Evolutionary conservation across 2,888 invertebrate genomes (phyloP).

Genomic region (Chymomyza caudatula): DNA sequence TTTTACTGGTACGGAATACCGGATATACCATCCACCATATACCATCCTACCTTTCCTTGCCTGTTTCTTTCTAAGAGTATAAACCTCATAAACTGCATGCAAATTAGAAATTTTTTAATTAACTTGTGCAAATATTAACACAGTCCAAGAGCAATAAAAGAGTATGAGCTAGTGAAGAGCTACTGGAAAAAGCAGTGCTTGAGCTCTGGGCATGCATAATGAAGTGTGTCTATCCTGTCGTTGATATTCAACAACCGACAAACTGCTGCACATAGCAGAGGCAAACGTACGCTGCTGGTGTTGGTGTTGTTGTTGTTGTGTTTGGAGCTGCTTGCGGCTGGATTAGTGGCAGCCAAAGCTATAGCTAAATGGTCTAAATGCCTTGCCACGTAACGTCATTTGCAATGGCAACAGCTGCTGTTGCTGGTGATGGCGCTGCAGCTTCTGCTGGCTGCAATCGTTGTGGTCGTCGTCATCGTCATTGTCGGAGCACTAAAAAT

Average conservation of each 20-base stretch:
- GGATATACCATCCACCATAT: background rate
- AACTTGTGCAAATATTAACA: slow-evolving; percentile 73
- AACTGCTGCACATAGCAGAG: too few relatives aligned
- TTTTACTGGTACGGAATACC: too few relatives aligned
- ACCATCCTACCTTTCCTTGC: background rate
- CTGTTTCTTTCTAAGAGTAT: background rate
- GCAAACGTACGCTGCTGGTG: background rate
- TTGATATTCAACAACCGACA: too few relatives aligned
- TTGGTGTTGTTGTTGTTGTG: background rate
- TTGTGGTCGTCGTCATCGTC: slow-evolving; percentile 4
- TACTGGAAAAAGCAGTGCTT: background rate
- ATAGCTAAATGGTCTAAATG: slow-evolving; percentile 37
- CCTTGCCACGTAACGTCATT: background rate
- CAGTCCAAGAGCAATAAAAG: slow-evolving; percentile 22
- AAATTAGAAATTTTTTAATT: slow-evolving; percentile 73
- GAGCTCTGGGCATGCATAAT: background rate
- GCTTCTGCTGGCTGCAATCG: background rate
- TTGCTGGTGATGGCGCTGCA: slow-evolving; percentile 14
- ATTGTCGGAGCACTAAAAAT: slow-evolving; percentile 53
- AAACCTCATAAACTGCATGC: slow-evolving; percentile 51
- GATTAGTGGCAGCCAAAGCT: slow-evolving; percentile 16
- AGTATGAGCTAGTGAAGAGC: background rate
- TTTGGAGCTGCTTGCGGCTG: slow-evolving; percentile 31
- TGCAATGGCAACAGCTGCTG: slow-evolving; percentile 36
- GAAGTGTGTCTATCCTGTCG: background rate